Conservation (phyloP, 2,888 invertebrate genomes). For the Phymatocera aterrima region DNA sequence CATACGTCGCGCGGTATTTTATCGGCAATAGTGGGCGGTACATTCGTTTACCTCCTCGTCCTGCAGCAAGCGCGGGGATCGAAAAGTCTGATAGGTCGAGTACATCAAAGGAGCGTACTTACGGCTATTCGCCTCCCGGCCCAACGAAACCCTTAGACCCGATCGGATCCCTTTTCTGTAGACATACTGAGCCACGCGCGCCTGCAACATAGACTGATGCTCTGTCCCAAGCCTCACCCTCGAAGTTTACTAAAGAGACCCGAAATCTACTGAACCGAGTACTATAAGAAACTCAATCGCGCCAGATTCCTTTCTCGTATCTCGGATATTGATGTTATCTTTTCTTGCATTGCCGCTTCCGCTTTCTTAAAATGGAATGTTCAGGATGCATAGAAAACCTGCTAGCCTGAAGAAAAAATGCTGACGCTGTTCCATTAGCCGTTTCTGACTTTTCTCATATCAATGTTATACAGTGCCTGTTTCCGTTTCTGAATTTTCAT, state of each 20-base stretch:
- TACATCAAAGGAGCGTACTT: conserved; percentile 57
- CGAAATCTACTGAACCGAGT: conserved; percentile 25
- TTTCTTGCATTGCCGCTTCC: conserved; percentile 15
- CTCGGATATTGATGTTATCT: conserved; percentile 32
- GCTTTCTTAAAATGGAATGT: not conserved
- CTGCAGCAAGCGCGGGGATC: conserved; percentile 27
- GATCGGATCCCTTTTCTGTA: conserved; percentile 35
- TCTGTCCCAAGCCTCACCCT: conserved; percentile 26
- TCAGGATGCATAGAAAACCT: not conserved
- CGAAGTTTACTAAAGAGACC: conserved; percentile 26
- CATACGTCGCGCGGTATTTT: conserved; percentile 57
- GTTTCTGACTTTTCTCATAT: not conserved
- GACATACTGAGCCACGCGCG: conserved; percentile 33
- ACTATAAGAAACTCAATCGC: conserved; percentile 38
- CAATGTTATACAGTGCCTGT: not conserved
- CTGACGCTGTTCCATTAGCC: conserved; percentile 27
- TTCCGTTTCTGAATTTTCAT: not conserved
- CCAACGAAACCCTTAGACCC: conserved; percentile 40
- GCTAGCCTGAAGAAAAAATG: conserved; percentile 2
- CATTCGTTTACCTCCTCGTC: conserved; percentile 51
- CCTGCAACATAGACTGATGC: conserved; percentile 26
- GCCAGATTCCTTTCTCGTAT: conserved; percentile 4
- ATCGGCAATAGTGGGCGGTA: conserved; percentile 54
- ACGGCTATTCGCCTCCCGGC: conserved; percentile 22
- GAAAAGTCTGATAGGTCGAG: conserved; percentile 52